Conservation (phyloP, 2,888 invertebrate genomes). For the Eilema griseolum region DNA sequence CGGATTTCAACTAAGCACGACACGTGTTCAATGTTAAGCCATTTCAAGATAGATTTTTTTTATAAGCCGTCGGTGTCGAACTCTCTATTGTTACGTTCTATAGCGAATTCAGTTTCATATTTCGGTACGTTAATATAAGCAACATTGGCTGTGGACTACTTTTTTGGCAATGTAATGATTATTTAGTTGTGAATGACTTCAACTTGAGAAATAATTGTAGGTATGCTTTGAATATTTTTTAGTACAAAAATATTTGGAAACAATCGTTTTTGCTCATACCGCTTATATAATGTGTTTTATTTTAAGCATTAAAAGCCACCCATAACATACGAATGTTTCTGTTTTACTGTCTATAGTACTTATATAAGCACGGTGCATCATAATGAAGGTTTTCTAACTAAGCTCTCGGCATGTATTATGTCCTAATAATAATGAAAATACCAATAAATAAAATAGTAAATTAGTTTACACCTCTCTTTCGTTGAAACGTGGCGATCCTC, state of each 20-base stretch:
- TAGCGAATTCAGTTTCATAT: slow-evolving; percentile 56
- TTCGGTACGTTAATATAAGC: slow-evolving; percentile 30
- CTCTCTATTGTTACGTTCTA: slow-evolving; percentile 47
- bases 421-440: too few species aligned
- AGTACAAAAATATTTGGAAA: too few species aligned
- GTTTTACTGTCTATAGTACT: too few species aligned
- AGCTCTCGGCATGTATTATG: too few species aligned
- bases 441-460: too few species aligned
- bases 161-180: slow-evolving; percentile 28
- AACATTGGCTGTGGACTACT: slow-evolving; percentile 24
- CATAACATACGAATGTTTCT: too few species aligned
- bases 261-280: neutral
- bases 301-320: too few species aligned
- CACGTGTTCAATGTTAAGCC: slow-evolving; percentile 79
- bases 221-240: neutral
- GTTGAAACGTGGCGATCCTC: too few species aligned
- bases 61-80: slow-evolving; percentile 47
- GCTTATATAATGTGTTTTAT: too few species aligned
- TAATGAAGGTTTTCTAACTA: too few species aligned
- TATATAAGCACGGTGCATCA: too few species aligned
- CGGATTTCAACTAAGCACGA: slow-evolving; percentile 83
- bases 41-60: slow-evolving; percentile 57
- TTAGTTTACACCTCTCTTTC: too few species aligned
- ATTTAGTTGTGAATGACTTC: slow-evolving; percentile 23
- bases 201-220: neutral